phyloP scores from a whole-genome alignment of 2,797 vertebrate species.

The Ataeniobius toweri region DNA sequence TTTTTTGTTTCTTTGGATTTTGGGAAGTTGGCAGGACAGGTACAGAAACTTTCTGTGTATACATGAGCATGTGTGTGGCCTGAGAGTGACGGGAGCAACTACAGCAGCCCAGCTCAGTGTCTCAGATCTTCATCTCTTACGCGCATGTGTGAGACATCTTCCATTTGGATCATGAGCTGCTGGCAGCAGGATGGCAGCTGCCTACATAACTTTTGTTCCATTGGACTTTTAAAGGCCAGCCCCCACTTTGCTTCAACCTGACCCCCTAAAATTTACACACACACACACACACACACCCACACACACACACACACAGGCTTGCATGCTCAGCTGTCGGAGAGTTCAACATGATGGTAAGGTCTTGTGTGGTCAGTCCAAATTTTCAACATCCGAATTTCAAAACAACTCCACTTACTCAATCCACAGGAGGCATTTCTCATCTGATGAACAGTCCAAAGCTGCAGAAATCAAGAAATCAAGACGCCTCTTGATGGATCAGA shows the following conservation, averaged over 20 bases:
- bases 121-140: slow-evolving; percentile 53
- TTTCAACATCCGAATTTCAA: slow-evolving; percentile 29
- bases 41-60: slow-evolving; percentile 1
- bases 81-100: slow-evolving; percentile 33
- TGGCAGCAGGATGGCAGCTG: slow-evolving; percentile 75
- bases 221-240: slow-evolving; percentile 42
- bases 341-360: slow-evolving; percentile 61
- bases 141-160: slow-evolving; percentile 59
- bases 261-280: slow-evolving; percentile 42
- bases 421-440: slow-evolving; percentile 21
- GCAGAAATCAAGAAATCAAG: slow-evolving; percentile 29
- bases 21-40: not conserved
- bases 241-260: slow-evolving; percentile 4
- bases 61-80: slow-evolving; percentile 7
- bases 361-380: slow-evolving; percentile 50
- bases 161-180: slow-evolving; percentile 65
- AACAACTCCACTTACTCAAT: slow-evolving; percentile 26
- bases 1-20: slow-evolving; percentile 4
- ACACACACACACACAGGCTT: slow-evolving; percentile 25
- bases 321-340: slow-evolving; percentile 76
- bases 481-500: slow-evolving; percentile 7
- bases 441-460: slow-evolving; percentile 29
- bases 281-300: slow-evolving; percentile 28
- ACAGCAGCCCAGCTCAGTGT: slow-evolving; percentile 43
- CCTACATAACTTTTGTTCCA: slow-evolving; percentile 79